Percentiles rank a stretch among this genome's conserved stretches.
phyloP scores from a whole-genome alignment of 2,113 vertebrate genomes.

The Hippocampus guttulatus region DNA sequence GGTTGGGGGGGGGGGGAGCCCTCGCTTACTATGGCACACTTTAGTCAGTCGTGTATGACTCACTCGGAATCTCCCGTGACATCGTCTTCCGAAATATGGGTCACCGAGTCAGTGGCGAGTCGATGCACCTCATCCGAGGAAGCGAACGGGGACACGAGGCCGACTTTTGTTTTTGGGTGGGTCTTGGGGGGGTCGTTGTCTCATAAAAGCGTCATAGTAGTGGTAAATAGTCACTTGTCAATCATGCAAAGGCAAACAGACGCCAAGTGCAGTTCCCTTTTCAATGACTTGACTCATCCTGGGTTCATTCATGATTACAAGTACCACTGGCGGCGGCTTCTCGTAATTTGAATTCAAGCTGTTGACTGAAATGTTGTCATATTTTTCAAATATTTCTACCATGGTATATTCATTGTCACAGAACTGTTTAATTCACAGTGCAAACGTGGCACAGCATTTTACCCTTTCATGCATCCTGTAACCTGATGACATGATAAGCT shows the following conservation, averaged over 20 bases:
- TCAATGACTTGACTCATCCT: not conserved
- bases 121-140: not conserved
- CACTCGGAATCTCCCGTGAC: not conserved
- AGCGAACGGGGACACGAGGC: slow-evolving; percentile 9
- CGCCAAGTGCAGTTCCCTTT: not conserved
- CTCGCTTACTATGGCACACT: not conserved
- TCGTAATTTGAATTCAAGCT: too few species aligned
- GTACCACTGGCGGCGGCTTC: too few species aligned
- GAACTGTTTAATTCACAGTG: too few species aligned
- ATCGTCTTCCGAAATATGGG: slow-evolving; percentile 2
- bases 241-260: not conserved
- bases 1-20: not conserved
- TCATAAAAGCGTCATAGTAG: too few species aligned
- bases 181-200: not conserved
- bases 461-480: too few species aligned
- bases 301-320: not conserved
- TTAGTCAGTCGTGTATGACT: slow-evolving; percentile 1
- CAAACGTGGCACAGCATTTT: too few species aligned
- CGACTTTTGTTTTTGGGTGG: slow-evolving; percentile 1
- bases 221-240: not conserved
- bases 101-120: not conserved
- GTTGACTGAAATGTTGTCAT: too few species aligned
- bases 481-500: too few species aligned
- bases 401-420: too few species aligned
- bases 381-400: too few species aligned